Evolutionary conservation across 2,797 vertebrate genomes (phyloP).

Genomic region (Gobio occitaniae): DNA sequence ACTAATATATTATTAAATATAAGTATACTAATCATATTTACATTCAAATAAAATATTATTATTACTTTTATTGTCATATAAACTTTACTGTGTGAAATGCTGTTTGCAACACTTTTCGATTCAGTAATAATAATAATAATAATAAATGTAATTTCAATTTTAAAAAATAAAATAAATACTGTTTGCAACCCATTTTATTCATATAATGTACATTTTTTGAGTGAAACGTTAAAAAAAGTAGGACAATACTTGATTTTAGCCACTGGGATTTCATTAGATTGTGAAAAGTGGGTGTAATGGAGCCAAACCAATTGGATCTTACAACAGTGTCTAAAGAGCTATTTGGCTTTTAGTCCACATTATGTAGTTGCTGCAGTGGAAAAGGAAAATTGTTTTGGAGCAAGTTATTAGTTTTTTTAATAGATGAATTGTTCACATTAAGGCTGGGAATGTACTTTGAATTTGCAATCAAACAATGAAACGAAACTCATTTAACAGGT

Average conservation of each 20-base stretch:
- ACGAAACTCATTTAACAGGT: neutral
- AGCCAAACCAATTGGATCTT: neutral
- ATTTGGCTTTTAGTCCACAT: neutral
- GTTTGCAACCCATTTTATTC: neutral
- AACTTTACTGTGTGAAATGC: neutral
- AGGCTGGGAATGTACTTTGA: neutral
- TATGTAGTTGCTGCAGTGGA: neutral
- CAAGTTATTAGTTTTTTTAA: neutral
- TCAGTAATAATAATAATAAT: too few species aligned
- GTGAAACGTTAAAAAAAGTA: neutral
- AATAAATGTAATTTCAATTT: neutral
- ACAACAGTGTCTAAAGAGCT: neutral
- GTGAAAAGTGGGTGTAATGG: neutral
- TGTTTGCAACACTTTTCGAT: too few species aligned
- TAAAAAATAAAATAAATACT: neutral
- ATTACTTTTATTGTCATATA: neutral
- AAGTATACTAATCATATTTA: neutral
- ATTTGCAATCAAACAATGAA: neutral
- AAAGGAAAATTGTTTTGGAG: neutral
- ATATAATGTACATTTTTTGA: neutral
- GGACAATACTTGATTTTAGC: neutral
- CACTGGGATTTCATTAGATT: neutral
- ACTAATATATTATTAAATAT: too few species aligned
- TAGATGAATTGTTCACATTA: neutral
- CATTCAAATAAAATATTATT: neutral